Evolutionary conservation across 2,888 invertebrate genomes (phyloP).

Genomic region (Heterodera filipjevi): DNA sequence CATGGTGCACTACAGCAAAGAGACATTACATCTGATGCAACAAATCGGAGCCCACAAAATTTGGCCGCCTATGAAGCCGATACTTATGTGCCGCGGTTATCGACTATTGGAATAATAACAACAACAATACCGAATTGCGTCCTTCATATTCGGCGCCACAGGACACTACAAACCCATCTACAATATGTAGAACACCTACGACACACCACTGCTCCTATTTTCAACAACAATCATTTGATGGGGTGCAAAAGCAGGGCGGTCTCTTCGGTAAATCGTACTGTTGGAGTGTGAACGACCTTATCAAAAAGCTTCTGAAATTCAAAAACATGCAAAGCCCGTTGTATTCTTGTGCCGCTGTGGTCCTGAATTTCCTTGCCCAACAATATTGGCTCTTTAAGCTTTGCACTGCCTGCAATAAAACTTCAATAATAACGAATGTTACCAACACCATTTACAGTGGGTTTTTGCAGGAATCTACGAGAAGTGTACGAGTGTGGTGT

Average conservation of each 20-base stretch:
- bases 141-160: not conserved
- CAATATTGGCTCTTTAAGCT: too few species aligned
- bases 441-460: not conserved
- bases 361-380: too few species aligned
- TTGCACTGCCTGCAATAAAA: not conserved
- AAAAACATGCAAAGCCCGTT: not conserved
- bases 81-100: not conserved
- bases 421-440: not conserved
- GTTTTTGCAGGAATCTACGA: too few species aligned
- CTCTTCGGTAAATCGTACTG: not conserved
- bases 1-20: not conserved
- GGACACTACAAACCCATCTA: not conserved
- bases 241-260: not conserved
- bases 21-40: not conserved
- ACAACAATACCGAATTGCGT: not conserved
- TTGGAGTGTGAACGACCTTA: not conserved
- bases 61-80: not conserved
- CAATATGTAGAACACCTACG: not conserved
- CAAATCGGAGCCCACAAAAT: not conserved
- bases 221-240: constrained; percentile 3
- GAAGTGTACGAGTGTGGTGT: not conserved
- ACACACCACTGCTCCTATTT: not conserved
- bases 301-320: not conserved
- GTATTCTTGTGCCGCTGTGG: not conserved
- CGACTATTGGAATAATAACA: constrained; percentile 1